Conservation (phyloP, 2,797 vertebrate species). For the Holocentrus rufus region DNA sequence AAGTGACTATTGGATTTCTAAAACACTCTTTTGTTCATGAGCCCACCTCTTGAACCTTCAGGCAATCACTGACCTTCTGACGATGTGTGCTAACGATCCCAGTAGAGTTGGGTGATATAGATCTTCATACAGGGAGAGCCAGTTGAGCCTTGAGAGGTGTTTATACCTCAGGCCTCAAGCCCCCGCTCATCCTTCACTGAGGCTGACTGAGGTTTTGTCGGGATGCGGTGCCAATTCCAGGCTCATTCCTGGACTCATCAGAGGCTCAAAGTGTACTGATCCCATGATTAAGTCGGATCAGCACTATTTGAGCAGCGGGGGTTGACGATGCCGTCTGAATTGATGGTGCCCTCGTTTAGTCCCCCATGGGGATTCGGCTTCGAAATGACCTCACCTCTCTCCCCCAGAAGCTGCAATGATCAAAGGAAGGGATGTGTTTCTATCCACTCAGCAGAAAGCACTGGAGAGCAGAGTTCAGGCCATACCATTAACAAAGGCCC, state of each 20-base stretch:
- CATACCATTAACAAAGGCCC: slow-evolving; percentile 59
- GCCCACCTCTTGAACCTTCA: slow-evolving; percentile 31
- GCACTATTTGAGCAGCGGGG: slow-evolving; percentile 59
- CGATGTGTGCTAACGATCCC: slow-evolving; percentile 45
- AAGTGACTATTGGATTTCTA: slow-evolving; percentile 29
- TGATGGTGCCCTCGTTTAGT: slow-evolving; percentile 53
- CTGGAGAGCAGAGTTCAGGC: slow-evolving; percentile 49
- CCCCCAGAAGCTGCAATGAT: slow-evolving; percentile 57
- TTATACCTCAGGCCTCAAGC: too few relatives aligned
- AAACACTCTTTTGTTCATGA: slow-evolving; percentile 9
- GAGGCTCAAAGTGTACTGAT: slow-evolving; percentile 37
- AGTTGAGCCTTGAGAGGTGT: too few relatives aligned
- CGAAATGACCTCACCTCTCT: slow-evolving; percentile 66
- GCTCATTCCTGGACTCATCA: slow-evolving; percentile 43
- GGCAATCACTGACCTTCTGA: slow-evolving; percentile 36
- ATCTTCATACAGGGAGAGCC: neutral
- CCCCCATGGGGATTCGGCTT: slow-evolving; percentile 43
- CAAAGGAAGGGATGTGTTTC: slow-evolving; percentile 64
- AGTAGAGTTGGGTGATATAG: slow-evolving; percentile 21
- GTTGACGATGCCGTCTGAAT: slow-evolving; percentile 54
- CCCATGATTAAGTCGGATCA: slow-evolving; percentile 63
- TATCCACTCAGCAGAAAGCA: slow-evolving; percentile 65
- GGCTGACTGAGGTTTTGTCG: slow-evolving; percentile 12
- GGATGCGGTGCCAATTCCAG: slow-evolving; percentile 9
- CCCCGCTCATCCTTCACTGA: slow-evolving; percentile 11